Conservation (phyloP, 2,797 vertebrate species). For the Sebastes trivittatus region DNA sequence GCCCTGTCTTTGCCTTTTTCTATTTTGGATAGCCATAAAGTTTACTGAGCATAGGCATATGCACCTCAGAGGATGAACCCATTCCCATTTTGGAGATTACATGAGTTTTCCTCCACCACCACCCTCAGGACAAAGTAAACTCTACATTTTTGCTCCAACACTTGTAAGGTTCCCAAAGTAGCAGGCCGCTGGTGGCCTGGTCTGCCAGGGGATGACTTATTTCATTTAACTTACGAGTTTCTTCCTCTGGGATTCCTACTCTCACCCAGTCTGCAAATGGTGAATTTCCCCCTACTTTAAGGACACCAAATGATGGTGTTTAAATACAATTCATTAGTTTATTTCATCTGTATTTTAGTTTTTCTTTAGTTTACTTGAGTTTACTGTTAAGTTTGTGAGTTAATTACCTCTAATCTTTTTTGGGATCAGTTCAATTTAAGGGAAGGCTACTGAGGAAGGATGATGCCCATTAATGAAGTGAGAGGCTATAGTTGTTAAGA, state of each 20-base stretch:
- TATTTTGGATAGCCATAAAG: not conserved
- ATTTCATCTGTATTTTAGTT: not conserved
- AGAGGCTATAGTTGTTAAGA: not conserved
- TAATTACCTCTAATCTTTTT: not conserved
- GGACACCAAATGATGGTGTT: not conserved
- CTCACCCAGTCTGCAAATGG: not conserved
- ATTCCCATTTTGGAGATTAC: not conserved
- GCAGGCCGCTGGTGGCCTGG: not conserved
- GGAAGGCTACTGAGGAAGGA: not conserved
- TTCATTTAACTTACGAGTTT: not conserved
- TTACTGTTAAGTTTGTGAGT: not conserved
- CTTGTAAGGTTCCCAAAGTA: not conserved
- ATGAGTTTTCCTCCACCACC: not conserved
- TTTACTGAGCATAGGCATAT: not conserved
- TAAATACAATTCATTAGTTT: rapidly evolving
- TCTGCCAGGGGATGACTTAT: not conserved
- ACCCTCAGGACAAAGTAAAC: not conserved
- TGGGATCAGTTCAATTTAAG: not conserved
- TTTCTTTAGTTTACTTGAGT: not conserved
- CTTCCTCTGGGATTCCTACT: not conserved
- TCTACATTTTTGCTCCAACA: not conserved
- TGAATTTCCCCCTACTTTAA: not conserved
- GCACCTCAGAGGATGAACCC: not conserved
- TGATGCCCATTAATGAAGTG: not conserved
- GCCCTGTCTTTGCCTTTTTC: not conserved